phyloP scores from a whole-genome alignment of 2,797 vertebrate genomes.

The Fistularia tabacaria region DNA sequence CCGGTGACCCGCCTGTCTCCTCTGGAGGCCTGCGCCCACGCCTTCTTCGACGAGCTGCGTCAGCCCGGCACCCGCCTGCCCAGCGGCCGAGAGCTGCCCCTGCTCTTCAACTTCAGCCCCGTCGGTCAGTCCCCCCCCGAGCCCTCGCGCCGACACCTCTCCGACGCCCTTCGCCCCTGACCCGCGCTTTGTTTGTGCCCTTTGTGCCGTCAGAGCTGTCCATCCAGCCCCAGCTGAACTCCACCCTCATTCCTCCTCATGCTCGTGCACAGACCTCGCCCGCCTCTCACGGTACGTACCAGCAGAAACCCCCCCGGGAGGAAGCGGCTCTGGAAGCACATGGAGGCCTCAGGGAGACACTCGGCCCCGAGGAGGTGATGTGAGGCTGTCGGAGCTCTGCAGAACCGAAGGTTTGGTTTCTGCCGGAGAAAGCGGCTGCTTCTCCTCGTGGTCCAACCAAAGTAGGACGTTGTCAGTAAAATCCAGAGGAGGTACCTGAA shows the following conservation, averaged over 20 bases:
- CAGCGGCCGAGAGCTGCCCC: conserved; percentile 87
- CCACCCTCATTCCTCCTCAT: conserved; percentile 91
- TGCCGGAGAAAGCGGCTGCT: no score
- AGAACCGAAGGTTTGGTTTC: no score
- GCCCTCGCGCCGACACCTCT: no score
- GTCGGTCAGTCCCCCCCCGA: conserved; percentile 76
- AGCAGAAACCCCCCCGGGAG: background rate
- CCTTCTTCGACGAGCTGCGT: conserved; percentile 91
- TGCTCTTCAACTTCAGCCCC: conserved; percentile 93
- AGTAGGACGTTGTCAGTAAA: no score
- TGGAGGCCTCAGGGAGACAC: no score
- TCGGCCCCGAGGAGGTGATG: no score
- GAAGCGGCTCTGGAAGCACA: no score
- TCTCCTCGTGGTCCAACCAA: no score
- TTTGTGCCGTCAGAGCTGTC: conserved; percentile 79
- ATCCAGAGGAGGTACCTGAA: no score
- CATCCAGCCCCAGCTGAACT: conserved; percentile 89
- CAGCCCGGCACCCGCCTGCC: conserved; percentile 85
- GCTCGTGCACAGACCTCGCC: conserved; percentile 82
- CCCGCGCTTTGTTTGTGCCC: conserved; percentile 14
- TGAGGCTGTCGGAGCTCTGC: background rate
- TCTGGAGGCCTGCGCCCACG: conserved; percentile 87
- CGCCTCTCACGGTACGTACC: conserved; percentile 73
- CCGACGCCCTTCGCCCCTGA: no score
- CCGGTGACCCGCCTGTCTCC: conserved; percentile 89